These are phyloP conservation scores for Phlogophora meticulosa DNA, from an alignment of 2,888 invertebrate species.

Conservation along the genomic window DNA sequence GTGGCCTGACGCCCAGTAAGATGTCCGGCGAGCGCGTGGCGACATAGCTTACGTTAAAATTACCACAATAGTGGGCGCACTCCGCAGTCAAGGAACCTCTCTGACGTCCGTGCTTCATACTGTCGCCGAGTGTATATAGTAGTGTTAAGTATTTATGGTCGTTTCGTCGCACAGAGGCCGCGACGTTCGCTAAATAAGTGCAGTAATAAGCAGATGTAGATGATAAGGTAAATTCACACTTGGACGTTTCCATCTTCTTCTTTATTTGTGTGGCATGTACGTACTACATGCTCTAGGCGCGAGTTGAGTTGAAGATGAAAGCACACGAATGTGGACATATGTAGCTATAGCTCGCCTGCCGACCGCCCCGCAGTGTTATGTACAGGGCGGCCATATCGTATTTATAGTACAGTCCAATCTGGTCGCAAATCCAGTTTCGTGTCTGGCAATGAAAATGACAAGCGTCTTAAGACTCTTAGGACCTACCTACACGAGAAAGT, in stretches of 20 bases:
- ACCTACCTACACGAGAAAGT: neutral
- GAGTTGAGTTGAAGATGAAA: neutral
- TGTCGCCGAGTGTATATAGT: slow-evolving; percentile 74
- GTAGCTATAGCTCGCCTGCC: neutral
- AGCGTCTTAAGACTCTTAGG: too few relatives aligned
- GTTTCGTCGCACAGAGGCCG: slow-evolving; percentile 19
- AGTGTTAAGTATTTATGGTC: slow-evolving; percentile 77
- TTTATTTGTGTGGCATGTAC: neutral
- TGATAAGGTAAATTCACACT: neutral
- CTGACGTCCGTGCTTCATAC: slow-evolving; percentile 7
- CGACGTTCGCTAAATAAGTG: neutral
- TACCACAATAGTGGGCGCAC: neutral
- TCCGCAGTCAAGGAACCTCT: neutral
- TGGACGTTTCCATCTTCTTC: neutral
- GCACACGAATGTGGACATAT: neutral
- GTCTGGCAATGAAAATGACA: neutral
- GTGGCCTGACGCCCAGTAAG: slow-evolving; percentile 33
- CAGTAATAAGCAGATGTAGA: neutral
- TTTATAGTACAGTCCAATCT: slow-evolving; percentile 16
- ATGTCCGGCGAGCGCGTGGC: neutral
- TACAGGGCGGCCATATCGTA: slow-evolving; percentile 40
- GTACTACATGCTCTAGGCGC: too few relatives aligned
- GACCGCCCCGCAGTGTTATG: slow-evolving; percentile 46
- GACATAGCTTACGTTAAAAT: neutral
- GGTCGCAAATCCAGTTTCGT: neutral